Percentiles rank a stretch among this genome's conserved stretches.
These are phyloP conservation scores for Copidosoma aretas DNA, from an alignment of 2,888 invertebrate species.

Conservation along the genomic window DNA sequence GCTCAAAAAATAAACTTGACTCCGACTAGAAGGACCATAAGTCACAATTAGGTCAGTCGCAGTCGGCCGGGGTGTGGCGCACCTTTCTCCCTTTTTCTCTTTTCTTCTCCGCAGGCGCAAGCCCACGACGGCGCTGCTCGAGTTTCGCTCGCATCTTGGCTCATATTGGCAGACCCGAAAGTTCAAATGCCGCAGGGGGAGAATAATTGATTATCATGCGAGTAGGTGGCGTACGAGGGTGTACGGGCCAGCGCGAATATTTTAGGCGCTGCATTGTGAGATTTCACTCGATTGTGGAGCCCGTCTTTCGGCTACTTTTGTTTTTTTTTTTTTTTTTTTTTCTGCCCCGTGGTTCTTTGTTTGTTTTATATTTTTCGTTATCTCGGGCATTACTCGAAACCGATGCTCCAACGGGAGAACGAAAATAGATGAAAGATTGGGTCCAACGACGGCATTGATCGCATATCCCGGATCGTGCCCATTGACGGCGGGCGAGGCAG, in stretches of 20 bases:
- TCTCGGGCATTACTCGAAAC: neutral
- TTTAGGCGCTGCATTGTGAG: too few species aligned
- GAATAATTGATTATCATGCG: slow-evolving; percentile 29
- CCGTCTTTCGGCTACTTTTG: slow-evolving; percentile 4
- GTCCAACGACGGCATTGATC: slow-evolving; percentile 25
- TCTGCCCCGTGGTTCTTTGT: neutral
- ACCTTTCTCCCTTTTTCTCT: slow-evolving; percentile 31
- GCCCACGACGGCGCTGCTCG: neutral
- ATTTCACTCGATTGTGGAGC: slow-evolving; percentile 21
- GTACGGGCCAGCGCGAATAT: too few species aligned
- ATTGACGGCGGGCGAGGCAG: slow-evolving; percentile 36
- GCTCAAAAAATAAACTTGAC: slow-evolving; percentile 36
- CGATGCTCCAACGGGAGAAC: neutral
- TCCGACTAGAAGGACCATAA: slow-evolving; percentile 59
- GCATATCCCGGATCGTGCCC: slow-evolving; percentile 33
- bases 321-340: too few species aligned
- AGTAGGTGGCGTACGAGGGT: too few species aligned
- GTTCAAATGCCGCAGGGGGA: slow-evolving; percentile 27
- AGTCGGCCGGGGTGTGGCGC: slow-evolving; percentile 50
- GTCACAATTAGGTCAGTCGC: slow-evolving; percentile 61
- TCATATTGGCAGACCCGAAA: slow-evolving; percentile 35
- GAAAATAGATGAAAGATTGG: too few species aligned
- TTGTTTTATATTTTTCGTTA: too few species aligned
- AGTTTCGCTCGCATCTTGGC: slow-evolving; percentile 42
- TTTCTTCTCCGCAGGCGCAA: too few species aligned